These are phyloP conservation scores for Thamnaconus septentrionalis DNA, from an alignment of 2,113 vertebrate species.

Conservation along the genomic window DNA sequence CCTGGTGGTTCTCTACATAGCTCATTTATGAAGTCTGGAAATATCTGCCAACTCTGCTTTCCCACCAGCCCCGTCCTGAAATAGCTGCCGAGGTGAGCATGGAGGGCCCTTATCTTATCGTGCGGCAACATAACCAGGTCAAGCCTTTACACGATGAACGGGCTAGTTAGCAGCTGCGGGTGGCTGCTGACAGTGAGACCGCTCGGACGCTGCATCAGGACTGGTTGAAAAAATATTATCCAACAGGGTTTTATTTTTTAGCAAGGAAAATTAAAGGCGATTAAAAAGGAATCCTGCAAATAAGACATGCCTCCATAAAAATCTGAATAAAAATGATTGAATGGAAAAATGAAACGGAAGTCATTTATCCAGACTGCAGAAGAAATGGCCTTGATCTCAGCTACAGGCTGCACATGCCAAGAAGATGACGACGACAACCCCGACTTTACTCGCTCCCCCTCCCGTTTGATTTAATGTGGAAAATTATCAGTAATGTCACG, in stretches of 20 bases:
- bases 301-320: slow-evolving; percentile 5
- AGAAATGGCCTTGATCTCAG: background rate
- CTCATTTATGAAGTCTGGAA: no score
- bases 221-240: background rate
- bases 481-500: slow-evolving; percentile 40
- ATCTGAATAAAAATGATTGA: background rate
- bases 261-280: no score
- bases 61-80: no score
- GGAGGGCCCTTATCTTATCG: slow-evolving; percentile 25
- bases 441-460: background rate
- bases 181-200: slow-evolving; percentile 24
- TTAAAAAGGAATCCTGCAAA: background rate
- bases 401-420: slow-evolving; percentile 19
- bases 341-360: slow-evolving; percentile 1
- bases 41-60: no score
- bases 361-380: slow-evolving; percentile 9
- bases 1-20: no score
- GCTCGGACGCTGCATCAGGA: slow-evolving; percentile 8
- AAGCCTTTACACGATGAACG: slow-evolving; percentile 26
- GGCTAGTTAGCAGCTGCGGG: slow-evolving; percentile 26
- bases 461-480: slow-evolving; percentile 33
- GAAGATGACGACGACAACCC: slow-evolving; percentile 9
- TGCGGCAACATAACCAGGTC: slow-evolving; percentile 58
- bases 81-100: slow-evolving; percentile 8
- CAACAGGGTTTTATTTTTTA: no score